A percentile compares a stretch with the other conserved stretches of the same genome.
Evolutionary conservation across 1,140 invertebrate species (phyloP).

Genomic region (Trissolcus basalis): DNA sequence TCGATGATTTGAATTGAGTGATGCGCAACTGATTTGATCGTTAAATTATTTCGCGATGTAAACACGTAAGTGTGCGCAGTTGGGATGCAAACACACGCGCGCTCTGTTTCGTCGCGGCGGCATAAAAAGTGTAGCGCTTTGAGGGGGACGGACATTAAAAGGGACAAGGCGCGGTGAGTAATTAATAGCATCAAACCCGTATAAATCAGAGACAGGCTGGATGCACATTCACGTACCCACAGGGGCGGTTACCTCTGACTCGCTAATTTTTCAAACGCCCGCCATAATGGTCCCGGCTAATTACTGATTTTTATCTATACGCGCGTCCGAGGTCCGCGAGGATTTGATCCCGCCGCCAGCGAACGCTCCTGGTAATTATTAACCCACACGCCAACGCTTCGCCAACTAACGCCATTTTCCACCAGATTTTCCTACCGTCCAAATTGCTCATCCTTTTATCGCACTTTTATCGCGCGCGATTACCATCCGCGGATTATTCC

Average conservation of each 20-base stretch:
- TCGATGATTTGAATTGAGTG: no score
- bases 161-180: constrained; percentile 63
- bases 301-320: constrained; percentile 75
- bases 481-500: no score
- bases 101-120: constrained; percentile 22
- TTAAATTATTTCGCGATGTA: constrained; percentile 65
- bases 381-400: constrained; percentile 62
- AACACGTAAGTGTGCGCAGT: constrained; percentile 62
- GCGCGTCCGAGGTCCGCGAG: constrained; percentile 56
- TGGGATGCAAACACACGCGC: constrained; percentile 48
- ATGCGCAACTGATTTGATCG: no score
- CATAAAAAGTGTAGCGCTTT: constrained; percentile 24
- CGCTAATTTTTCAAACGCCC: constrained; percentile 75
- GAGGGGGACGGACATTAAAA: constrained; percentile 44
- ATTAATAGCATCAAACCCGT: constrained; percentile 75
- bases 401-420: constrained; percentile 61
- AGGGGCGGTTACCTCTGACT: constrained; percentile 73
- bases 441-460: background rate
- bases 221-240: constrained; percentile 70
- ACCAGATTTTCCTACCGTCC: constrained; percentile 41
- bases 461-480: background rate
- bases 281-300: constrained; percentile 75
- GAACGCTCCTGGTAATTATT: constrained; percentile 57
- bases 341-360: constrained; percentile 48
- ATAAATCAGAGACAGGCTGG: constrained; percentile 75